Evolutionary conservation across 2,888 invertebrate species (phyloP), one percentile per base, ranked within the genome.

Genomic region (Beris chalybata): DNA sequence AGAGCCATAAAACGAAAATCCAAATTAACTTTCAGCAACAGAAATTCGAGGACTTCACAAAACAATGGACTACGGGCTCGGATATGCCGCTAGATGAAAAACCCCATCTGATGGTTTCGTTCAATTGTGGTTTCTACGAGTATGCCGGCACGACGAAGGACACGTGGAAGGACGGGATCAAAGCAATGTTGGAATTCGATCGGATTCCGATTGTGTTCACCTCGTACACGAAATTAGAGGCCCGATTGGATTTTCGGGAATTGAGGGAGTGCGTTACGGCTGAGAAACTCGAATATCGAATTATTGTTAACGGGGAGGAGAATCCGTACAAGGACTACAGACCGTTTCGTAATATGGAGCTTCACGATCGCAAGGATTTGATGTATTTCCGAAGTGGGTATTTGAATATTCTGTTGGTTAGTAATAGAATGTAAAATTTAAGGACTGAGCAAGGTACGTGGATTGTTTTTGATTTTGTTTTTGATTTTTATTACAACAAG

Each of bases 301-400:
- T 68, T 43, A 22, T 68, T 2, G 32, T 54, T 5, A 13, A 45
- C 13, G 66, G 72, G 0, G 53, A 68, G 9, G 68, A 72, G 22
- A 78, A 78, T 72, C 75, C 75, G 0, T 78, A 72, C 69, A 73
- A 73, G 4, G 78, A 77, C 64, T 70, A 74, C 32, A 72, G 74
- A 13, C 78, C 79, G 0, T 48, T 74, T 7, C 72, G 74, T 11
- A 74, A 74, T 67, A 74, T 74, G 69, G 73, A 71, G 50, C 59
- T 70, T 0, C 52, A 48, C 11, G 68, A 68, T 64, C 63, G 69
- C 15, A 73, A 74, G 53, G 77, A 77, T 53, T 67, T 69, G 4
- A 71, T 78, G 29, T 75, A 73, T 15, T 78, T 75, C 67, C 71
- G 70, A 0, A 79, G 78, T 69, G 75, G 75, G 54, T 78, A 76